Evolutionary conservation across 2,888 invertebrate species (phyloP).

Genomic region (Lamproptera curius): DNA sequence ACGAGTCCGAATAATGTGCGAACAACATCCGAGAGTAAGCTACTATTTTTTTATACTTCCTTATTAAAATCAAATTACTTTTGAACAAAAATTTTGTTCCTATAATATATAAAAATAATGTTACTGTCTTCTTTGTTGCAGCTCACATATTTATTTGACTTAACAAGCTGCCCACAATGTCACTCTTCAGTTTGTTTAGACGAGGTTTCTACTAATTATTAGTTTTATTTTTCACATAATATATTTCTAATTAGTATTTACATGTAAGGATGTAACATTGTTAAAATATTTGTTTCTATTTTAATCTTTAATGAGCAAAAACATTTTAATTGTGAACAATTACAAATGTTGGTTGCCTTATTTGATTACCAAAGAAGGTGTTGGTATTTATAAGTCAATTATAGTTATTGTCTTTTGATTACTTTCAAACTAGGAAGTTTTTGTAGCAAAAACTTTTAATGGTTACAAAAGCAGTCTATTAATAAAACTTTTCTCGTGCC

Average conservation of each 20-base stretch:
- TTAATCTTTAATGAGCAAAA: slow-evolving; percentile 4
- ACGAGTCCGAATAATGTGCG: slow-evolving; percentile 61
- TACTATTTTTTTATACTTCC: background rate
- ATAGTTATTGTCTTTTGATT: too few relatives aligned
- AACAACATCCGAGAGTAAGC: slow-evolving; percentile 62
- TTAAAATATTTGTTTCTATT: background rate
- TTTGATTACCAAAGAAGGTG: too few relatives aligned
- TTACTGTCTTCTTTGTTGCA: slow-evolving; percentile 31
- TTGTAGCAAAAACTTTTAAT: slow-evolving; percentile 22
- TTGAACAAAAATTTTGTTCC: background rate
- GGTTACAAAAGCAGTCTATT: slow-evolving; percentile 16
- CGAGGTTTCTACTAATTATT: slow-evolving; percentile 42
- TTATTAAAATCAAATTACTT: background rate
- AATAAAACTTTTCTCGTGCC: slow-evolving; percentile 27
- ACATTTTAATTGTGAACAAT: background rate
- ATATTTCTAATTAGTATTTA: slow-evolving; percentile 3
- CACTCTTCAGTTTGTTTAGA: slow-evolving; percentile 58
- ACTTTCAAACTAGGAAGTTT: too few relatives aligned
- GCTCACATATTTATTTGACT: slow-evolving; percentile 71
- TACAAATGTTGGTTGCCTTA: slow-evolving; percentile 23
- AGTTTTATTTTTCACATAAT: slow-evolving; percentile 1
- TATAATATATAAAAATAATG: slow-evolving; percentile 5
- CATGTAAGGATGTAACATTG: background rate
- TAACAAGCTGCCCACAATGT: slow-evolving; percentile 70
- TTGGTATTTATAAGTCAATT: too few relatives aligned